Evolutionary conservation across 2,888 invertebrate species (phyloP).

Genomic region (Hybos culiciformis): DNA sequence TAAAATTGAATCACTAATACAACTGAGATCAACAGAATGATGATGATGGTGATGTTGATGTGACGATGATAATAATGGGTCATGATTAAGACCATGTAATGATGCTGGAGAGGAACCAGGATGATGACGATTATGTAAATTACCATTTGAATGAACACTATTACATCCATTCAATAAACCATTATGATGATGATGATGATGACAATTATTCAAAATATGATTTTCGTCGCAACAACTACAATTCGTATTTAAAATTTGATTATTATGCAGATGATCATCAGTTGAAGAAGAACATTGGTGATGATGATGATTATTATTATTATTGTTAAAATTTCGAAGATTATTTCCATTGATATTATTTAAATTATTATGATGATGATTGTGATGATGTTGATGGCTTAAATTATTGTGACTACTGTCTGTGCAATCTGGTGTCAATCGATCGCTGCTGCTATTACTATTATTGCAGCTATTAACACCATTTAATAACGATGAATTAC

Average conservation of each 20-base stretch:
- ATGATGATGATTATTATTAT: constrained; percentile 13
- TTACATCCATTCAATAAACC: neutral
- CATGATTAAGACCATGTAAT: constrained; percentile 20
- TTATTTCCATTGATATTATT: constrained; percentile 13
- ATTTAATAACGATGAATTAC: neutral
- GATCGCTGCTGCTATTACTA: constrained; percentile 1
- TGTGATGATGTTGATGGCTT: constrained; percentile 10
- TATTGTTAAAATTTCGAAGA: constrained; percentile 8
- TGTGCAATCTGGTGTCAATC: constrained; percentile 9
- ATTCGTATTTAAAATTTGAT: constrained; percentile 2
- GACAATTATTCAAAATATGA: constrained; percentile 12
- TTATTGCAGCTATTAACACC: neutral
- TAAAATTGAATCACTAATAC: constrained; percentile 37
- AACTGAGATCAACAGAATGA: constrained; percentile 25
- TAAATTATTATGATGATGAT: constrained; percentile 7
- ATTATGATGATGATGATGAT: constrained; percentile 11
- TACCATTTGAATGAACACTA: constrained; percentile 6
- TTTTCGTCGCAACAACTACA: neutral
- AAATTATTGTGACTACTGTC: constrained; percentile 16
- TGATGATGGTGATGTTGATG: constrained; percentile 21
- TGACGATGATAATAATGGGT: constrained; percentile 30
- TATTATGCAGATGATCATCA: constrained; percentile 6
- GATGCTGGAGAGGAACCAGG: constrained; percentile 15
- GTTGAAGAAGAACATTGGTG: constrained; percentile 4
- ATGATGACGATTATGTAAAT: constrained; percentile 1